Base-by-base conservation (phyloP, 2,113 vertebrate genomes). In the Scytalopus superciliaris region DNA sequence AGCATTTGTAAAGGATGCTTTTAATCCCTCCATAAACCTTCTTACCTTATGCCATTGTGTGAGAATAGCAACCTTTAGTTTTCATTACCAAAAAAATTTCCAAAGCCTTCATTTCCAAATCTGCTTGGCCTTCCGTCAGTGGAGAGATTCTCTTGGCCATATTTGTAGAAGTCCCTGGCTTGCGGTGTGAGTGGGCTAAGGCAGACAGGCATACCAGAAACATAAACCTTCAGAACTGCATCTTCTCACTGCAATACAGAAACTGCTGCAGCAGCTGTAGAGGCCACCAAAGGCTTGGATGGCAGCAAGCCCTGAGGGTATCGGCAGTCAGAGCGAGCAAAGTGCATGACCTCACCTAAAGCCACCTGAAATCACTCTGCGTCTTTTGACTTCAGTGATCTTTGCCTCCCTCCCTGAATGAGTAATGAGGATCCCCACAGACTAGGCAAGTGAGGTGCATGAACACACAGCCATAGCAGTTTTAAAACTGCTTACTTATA, bases 151-250 rank as follows among this genome's bases (percentile, higher is more conserved):
- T 45, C 35, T 60, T 2, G 3, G 44, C 24, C 33, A 8, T 1
- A 2, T 47, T 42, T 69, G 21, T 19, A 59, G 49, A 59, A 84
- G 19, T 2, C 3, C 14, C 12, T 12, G 3, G 17, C 7, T 35
- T 2, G 1, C 0, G 0, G 19, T 12, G 8, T n/a, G 62, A 85
- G 8, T 24, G 4, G 13, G 3, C 33, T 78, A 42, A 12, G 47
- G 21, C 50, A 69, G 57, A 30, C 33, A 2, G 2, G 35, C 4
- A 0, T 27, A 63, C 69, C 85, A 83, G 64, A 53, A 93, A 80
- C 4, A 1, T 7, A 14, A 83, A 24, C 19, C 12, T 47, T 37
- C 53, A 68, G 44, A 78, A 25, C 17, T 39, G 22, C 44, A 33
- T 40, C 74, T 76, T 82, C 62, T 85, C 31, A 21, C 7, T 50